These are phyloP conservation scores for Artemia sinica DNA, from an alignment of 2,888 invertebrate genomes.

Conservation along the genomic window DNA sequence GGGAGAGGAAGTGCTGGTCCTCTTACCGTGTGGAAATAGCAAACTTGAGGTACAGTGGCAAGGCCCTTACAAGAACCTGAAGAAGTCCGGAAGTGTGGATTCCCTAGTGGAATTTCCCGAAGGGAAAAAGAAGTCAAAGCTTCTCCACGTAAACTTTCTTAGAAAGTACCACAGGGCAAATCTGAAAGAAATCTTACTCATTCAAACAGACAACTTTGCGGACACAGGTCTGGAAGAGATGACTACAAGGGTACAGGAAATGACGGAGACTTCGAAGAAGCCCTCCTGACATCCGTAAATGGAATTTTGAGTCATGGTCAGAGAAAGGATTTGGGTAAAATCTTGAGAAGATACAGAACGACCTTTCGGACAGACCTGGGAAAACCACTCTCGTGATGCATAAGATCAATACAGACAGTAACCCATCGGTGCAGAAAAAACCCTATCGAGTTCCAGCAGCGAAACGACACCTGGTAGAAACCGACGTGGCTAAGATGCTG, in stretches of 20 bases:
- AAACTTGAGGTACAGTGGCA: neutral
- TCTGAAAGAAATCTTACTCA: neutral
- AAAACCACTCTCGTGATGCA: too few species aligned
- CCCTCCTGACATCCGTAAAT: too few species aligned
- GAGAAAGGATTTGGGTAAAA: too few species aligned
- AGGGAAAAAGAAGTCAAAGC: neutral
- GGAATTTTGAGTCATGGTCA: too few species aligned
- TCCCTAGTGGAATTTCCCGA: neutral
- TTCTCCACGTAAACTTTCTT: neutral
- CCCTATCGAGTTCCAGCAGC: too few species aligned
- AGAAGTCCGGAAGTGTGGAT: neutral
- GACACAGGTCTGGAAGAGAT: neutral
- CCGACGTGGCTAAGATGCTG: too few species aligned
- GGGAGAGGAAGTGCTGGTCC: neutral
- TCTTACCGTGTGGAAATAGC: neutral
- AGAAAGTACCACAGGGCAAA: neutral
- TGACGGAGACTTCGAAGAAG: too few species aligned
- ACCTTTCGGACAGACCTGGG: too few species aligned
- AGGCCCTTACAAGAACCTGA: neutral
- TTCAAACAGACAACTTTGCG: neutral
- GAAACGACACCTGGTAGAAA: too few species aligned
- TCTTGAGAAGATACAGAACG: too few species aligned
- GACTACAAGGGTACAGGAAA: constrained; percentile 21
- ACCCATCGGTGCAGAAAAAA: too few species aligned
- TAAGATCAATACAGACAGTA: too few species aligned